Percentiles rank a stretch among this genome's conserved stretches.
Evolutionary conservation across 2,888 invertebrate genomes (phyloP).

Genomic region (Morpho achilles): DNA sequence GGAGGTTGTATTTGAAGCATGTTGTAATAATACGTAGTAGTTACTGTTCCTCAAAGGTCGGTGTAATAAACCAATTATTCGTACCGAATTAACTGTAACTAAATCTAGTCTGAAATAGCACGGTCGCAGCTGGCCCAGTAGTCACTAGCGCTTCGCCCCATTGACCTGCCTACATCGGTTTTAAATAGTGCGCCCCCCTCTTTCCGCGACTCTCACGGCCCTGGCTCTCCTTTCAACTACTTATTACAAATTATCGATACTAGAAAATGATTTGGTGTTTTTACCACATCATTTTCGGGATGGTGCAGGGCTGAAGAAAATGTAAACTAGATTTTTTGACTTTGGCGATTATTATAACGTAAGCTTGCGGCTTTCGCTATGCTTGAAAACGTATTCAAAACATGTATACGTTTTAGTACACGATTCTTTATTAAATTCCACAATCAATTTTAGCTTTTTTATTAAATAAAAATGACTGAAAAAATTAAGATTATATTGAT

Average conservation of each 20-base stretch:
- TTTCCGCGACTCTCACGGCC: conserved; percentile 8
- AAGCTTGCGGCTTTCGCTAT: too few relatives aligned
- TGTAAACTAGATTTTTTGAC: too few relatives aligned
- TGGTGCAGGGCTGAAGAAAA: conserved; percentile 11
- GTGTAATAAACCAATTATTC: conserved; percentile 13
- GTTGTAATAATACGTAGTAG: too few relatives aligned
- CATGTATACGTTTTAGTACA: too few relatives aligned
- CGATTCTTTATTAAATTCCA: too few relatives aligned
- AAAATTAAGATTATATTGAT: too few relatives aligned
- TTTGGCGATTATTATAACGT: too few relatives aligned
- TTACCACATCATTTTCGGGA: background rate
- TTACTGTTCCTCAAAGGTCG: too few relatives aligned
- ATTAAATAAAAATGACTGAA: too few relatives aligned
- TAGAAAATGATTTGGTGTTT: conserved; percentile 23
- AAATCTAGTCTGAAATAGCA: conserved; percentile 32
- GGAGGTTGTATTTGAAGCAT: too few relatives aligned
- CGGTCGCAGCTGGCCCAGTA: conserved; percentile 10
- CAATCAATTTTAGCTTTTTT: too few relatives aligned
- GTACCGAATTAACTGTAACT: conserved; percentile 29
- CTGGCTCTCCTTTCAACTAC: background rate
- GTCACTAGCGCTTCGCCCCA: conserved; percentile 31
- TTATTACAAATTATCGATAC: conserved; percentile 33
- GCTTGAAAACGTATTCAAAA: too few relatives aligned
- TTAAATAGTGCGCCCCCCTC: conserved; percentile 35
- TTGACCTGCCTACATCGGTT: conserved; percentile 37